phyloP scores from a whole-genome alignment of 2,888 invertebrate species.

The Eristalinus aeneus region DNA sequence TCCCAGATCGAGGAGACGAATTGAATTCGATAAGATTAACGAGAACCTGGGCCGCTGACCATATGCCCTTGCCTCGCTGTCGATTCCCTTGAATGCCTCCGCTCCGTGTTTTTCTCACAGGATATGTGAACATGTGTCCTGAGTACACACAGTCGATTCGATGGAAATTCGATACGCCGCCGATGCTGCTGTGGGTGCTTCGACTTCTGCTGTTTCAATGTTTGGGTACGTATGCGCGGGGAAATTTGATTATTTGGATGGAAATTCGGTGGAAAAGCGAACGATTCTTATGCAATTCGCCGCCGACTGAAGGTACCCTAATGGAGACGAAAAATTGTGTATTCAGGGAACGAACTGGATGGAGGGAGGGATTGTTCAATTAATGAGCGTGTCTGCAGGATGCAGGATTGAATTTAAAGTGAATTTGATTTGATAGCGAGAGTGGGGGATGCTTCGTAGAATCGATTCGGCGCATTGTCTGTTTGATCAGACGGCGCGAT shows the following conservation, averaged over 20 bases:
- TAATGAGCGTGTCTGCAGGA: neutral
- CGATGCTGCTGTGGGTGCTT: conserved; percentile 23
- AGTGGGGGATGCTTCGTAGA: neutral
- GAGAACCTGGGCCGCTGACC: conserved; percentile 6
- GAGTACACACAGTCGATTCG: neutral
- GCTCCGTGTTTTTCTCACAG: conserved; percentile 18
- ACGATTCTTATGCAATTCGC: conserved; percentile 38
- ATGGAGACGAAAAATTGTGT: conserved; percentile 15
- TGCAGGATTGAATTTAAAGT: neutral
- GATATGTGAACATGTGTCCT: conserved; percentile 32
- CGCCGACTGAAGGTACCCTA: conserved; percentile 4
- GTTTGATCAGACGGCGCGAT: neutral
- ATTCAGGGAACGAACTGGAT: neutral
- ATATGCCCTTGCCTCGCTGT: conserved; percentile 9
- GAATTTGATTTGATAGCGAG: neutral
- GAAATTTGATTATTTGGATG: conserved; percentile 35
- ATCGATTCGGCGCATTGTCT: neutral
- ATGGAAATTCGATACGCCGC: conserved; percentile 38
- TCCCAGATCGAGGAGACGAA: neutral
- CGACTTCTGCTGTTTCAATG: neutral
- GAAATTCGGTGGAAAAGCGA: conserved; percentile 7
- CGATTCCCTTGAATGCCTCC: conserved; percentile 29
- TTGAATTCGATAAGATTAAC: neutral
- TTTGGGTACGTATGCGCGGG: neutral
- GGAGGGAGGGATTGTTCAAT: conserved; percentile 13